A percentile compares a stretch with the other conserved stretches of the same genome.
Conservation (phyloP, 2,888 invertebrate species). For the Stictocephala bisonia region DNA sequence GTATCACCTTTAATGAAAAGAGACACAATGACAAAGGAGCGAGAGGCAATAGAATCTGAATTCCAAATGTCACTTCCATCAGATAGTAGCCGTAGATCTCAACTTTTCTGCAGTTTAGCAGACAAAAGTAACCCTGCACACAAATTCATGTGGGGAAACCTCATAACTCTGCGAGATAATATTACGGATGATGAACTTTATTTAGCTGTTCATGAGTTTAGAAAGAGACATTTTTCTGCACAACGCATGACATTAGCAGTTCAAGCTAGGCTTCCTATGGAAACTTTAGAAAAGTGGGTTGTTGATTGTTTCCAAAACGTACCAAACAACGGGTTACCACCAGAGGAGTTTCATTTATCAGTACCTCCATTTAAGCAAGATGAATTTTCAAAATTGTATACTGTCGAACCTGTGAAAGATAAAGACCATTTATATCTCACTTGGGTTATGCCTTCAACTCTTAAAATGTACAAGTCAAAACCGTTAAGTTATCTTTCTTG, state of each 20-base stretch:
- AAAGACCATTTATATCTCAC: constrained; percentile 72
- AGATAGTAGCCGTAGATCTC: constrained; percentile 80
- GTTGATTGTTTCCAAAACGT: constrained; percentile 74
- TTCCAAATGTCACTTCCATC: constrained; percentile 83
- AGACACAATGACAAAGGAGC: constrained; percentile 86
- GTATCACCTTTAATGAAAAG: constrained; percentile 86
- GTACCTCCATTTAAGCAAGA: constrained; percentile 71
- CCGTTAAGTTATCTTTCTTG: constrained; percentile 81
- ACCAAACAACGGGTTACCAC: constrained; percentile 73
- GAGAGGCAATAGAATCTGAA: constrained; percentile 92
- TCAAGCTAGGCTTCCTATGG: constrained; percentile 71
- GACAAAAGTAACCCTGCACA: constrained; percentile 75
- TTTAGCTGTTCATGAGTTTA: constrained; percentile 77
- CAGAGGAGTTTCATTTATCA: constrained; percentile 71
- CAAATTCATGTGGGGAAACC: constrained; percentile 88
- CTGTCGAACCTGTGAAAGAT: constrained; percentile 81
- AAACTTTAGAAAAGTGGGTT: constrained; percentile 74
- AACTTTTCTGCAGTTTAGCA: constrained; percentile 78
- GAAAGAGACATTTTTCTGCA: constrained; percentile 83
- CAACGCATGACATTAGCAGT: constrained; percentile 87
- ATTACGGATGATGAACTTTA: constrained; percentile 77
- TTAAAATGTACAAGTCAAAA: constrained; percentile 77
- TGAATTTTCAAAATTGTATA: constrained; percentile 76
- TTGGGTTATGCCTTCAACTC: constrained; percentile 73
- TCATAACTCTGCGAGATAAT: constrained; percentile 76